Percentiles rank a stretch among this genome's conserved stretches.
Evolutionary conservation across 2,797 vertebrate species (phyloP).

Genomic region (Xenops minutus): DNA sequence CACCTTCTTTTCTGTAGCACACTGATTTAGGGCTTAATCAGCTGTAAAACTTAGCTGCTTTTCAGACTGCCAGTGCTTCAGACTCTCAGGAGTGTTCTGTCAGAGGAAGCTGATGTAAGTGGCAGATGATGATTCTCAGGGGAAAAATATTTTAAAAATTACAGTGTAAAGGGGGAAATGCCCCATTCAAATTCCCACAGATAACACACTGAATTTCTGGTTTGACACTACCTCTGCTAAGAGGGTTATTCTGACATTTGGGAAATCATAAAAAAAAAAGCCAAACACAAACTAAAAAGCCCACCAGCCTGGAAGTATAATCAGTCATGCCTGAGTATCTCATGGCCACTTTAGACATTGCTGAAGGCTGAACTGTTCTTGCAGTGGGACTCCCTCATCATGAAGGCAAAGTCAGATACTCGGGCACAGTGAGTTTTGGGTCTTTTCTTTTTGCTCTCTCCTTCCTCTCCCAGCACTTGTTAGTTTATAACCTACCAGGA

Average conservation of each 20-base stretch:
- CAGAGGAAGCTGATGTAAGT: conserved; percentile 1
- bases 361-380: not conserved
- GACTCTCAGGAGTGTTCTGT: not conserved
- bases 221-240: not conserved
- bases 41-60: not conserved
- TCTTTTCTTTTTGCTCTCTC: not conserved
- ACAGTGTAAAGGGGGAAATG: not conserved
- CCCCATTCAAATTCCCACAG: not conserved
- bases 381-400: not conserved
- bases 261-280: not conserved
- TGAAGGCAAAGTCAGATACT: not conserved
- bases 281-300: not conserved
- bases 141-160: not conserved
- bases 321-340: not conserved
- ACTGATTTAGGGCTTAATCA: not conserved
- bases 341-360: not conserved
- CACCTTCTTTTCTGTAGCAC: not conserved
- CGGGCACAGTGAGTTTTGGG: not conserved
- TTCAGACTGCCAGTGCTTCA: not conserved
- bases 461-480: not conserved
- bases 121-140: not conserved
- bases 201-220: not conserved
- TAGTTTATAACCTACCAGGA: not conserved
- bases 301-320: not conserved
- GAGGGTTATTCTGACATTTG: not conserved